Percentiles rank a stretch among this genome's conserved stretches.
These are phyloP conservation scores for Zapornia atra DNA, from an alignment of 2,113 vertebrate genomes.

Conservation along the genomic window DNA sequence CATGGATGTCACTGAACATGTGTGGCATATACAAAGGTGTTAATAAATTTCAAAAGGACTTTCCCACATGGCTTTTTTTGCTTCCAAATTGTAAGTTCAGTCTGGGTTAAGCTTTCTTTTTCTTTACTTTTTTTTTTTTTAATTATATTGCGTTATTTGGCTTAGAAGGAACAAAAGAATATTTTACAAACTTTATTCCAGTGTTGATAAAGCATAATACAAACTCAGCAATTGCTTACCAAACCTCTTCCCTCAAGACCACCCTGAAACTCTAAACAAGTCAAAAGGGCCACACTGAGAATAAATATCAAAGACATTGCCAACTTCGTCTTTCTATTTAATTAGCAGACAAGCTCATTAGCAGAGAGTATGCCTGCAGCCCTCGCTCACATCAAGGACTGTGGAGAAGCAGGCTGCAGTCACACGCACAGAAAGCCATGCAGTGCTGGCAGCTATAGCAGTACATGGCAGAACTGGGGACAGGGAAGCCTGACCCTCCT, in stretches of 20 bases:
- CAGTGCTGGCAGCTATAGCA: conserved; percentile 15
- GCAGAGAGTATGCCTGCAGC: conserved; percentile 39
- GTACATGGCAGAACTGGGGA: conserved; percentile 1
- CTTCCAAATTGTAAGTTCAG: neutral
- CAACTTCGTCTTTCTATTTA: conserved; percentile 16
- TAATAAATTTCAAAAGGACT: neutral
- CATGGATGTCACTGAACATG: neutral
- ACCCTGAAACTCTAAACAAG: conserved; percentile 63
- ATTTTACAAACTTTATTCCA: conserved; percentile 45
- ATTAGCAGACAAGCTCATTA: conserved; percentile 64
- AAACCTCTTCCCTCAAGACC: conserved; percentile 16
- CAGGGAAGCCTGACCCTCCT: conserved; percentile 11
- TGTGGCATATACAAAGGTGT: neutral
- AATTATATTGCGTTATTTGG: neutral
- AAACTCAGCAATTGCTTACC: conserved; percentile 27
- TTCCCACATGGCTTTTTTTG: neutral
- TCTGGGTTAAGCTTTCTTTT: neutral
- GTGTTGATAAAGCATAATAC: conserved; percentile 38
- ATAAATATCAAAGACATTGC: conserved; percentile 56
- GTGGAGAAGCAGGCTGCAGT: conserved; percentile 48
- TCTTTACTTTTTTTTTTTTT: neutral
- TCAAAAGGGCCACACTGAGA: conserved; percentile 25
- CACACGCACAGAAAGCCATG: conserved; percentile 29
- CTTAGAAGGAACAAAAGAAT: conserved; percentile 9
- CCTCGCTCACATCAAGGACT: conserved; percentile 24